These are phyloP conservation scores for Macrostomum lignano DNA, from an alignment of 1,140 invertebrate genomes.

Conservation along the genomic window DNA sequence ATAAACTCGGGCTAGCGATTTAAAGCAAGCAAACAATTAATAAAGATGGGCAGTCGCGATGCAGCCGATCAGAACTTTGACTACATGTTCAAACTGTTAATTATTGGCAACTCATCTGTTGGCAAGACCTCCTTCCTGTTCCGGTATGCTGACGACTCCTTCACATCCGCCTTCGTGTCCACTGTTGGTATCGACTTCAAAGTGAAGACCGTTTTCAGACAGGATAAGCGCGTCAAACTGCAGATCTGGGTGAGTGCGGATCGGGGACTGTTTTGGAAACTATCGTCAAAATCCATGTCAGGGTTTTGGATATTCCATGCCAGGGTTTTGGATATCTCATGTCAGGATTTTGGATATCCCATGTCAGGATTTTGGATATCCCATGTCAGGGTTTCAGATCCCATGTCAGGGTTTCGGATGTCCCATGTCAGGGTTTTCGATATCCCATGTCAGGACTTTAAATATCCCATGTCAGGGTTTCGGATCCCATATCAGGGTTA, in stretches of 20 bases:
- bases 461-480: no score
- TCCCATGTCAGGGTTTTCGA: no score
- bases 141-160: slow-evolving; percentile 93
- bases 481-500: no score
- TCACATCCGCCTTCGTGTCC: slow-evolving; percentile 92
- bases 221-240: slow-evolving; percentile 67
- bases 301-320: no score
- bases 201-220: slow-evolving; percentile 96
- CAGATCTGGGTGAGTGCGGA: slow-evolving; percentile 46
- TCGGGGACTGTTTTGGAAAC: background rate
- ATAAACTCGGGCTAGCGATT: no score
- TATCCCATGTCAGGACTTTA: no score
- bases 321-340: no score
- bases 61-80: slow-evolving; percentile 30
- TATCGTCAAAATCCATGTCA: no score
- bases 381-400: no score
- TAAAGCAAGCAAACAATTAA: background rate
- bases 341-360: no score
- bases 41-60: slow-evolving; percentile 2
- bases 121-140: slow-evolving; percentile 98
- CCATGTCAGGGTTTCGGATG: no score
- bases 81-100: slow-evolving; percentile 97
- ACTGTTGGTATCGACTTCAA: slow-evolving; percentile 99
- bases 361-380: no score
- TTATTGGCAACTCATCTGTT: slow-evolving; percentile 93